Evolutionary conservation across 2,113 vertebrate species (phyloP).

Genomic region (Rhegmatorhina hoffmannsi): DNA sequence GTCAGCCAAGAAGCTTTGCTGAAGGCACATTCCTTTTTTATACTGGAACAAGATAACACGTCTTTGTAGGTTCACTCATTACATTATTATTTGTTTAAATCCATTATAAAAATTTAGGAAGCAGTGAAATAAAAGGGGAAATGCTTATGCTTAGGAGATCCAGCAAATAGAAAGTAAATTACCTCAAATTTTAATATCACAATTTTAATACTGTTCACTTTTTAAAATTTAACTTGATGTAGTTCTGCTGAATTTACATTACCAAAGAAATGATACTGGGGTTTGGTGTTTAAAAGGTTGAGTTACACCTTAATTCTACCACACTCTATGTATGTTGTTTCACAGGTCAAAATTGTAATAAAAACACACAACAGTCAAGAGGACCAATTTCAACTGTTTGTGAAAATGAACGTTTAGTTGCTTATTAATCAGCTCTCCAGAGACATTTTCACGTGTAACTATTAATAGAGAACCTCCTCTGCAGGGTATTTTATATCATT

Average conservation of each 20-base stretch:
- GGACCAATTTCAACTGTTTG: not conserved
- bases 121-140: not conserved
- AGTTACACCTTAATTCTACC: not conserved
- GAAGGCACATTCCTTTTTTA: not conserved
- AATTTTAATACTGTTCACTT: not conserved
- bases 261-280: not conserved
- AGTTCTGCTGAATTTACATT: not conserved
- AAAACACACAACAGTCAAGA: not conserved
- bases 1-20: slow-evolving; percentile 2
- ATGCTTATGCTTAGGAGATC: not conserved
- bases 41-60: not conserved
- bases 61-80: not conserved
- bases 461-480: not conserved
- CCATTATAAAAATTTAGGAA: not conserved
- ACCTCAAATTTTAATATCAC: not conserved
- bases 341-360: not conserved
- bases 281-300: not conserved
- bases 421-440: not conserved
- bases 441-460: not conserved
- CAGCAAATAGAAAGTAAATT: not conserved
- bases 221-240: not conserved
- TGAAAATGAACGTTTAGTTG: not conserved
- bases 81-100: not conserved
- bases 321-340: not conserved
- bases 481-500: not conserved